phyloP scores from a whole-genome alignment of 2,113 vertebrate genomes.

The Struthio camelus region DNA sequence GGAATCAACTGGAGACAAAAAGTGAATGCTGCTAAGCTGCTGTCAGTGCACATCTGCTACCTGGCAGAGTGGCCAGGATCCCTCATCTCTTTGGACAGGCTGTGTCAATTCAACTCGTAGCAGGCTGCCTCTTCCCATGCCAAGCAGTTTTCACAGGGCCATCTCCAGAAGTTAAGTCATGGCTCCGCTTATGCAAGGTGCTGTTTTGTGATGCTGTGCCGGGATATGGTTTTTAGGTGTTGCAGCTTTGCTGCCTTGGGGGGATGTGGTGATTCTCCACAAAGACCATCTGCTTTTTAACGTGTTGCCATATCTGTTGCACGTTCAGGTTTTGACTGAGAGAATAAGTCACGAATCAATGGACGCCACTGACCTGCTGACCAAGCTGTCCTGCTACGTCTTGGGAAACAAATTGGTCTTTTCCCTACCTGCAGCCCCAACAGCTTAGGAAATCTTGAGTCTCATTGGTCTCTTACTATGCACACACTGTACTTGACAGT shows the following conservation, averaged over 20 bases:
- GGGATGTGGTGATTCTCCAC: not conserved
- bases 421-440: not conserved
- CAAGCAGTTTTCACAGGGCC: not conserved
- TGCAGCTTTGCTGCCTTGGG: not conserved
- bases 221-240: not conserved
- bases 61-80: not conserved
- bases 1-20: not conserved
- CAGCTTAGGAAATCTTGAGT: not conserved
- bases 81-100: not conserved
- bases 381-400: not conserved
- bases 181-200: not conserved
- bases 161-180: not conserved
- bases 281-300: not conserved
- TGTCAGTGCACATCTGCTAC: not conserved
- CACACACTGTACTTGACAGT: not conserved
- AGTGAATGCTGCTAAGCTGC: not conserved
- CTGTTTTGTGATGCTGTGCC: not conserved
- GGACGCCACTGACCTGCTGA: no score
- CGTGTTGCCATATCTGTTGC: not conserved
- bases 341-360: not conserved
- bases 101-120: not conserved
- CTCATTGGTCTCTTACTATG: not conserved
- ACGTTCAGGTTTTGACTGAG: not conserved
- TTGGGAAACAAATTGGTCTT: not conserved
- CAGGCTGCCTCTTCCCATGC: not conserved